These are phyloP conservation scores for Apteryx owenii DNA, from an alignment of 2,113 vertebrate species.

Conservation along the genomic window DNA sequence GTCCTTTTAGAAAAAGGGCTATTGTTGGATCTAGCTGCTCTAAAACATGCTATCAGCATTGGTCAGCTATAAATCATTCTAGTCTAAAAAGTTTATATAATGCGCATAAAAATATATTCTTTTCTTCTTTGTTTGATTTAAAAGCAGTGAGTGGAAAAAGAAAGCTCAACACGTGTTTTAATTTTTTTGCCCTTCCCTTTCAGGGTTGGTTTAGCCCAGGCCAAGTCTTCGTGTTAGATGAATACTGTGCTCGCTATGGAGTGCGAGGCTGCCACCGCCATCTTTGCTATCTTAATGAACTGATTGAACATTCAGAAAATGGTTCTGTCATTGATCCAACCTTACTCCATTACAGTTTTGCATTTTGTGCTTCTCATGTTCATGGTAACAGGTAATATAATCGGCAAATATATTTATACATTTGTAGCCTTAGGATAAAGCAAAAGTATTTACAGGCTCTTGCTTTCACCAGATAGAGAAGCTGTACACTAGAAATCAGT, in stretches of 20 bases:
- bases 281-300: constrained; percentile 91
- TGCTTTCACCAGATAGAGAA: not conserved
- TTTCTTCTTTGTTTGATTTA: not conserved
- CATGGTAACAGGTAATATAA: constrained; percentile 95
- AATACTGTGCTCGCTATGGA: constrained; percentile 95
- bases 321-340: constrained; percentile 93
- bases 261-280: constrained; percentile 95
- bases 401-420: constrained; percentile 26
- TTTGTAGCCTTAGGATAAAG: not conserved
- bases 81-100: not conserved
- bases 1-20: not conserved
- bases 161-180: not conserved
- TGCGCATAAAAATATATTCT: not conserved
- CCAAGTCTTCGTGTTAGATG: constrained; percentile 96
- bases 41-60: not conserved
- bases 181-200: constrained; percentile 3
- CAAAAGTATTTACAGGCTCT: not conserved
- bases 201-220: constrained; percentile 99
- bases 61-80: not conserved
- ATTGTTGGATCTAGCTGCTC: not conserved
- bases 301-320: constrained; percentile 92
- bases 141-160: not conserved
- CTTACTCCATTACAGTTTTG: constrained; percentile 98
- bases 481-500: not conserved
- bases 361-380: constrained; percentile 97